Evolutionary conservation across 2,888 invertebrate genomes (phyloP), one percentile per base, ranked within the genome.

Genomic region (Cyclophora punctaria): DNA sequence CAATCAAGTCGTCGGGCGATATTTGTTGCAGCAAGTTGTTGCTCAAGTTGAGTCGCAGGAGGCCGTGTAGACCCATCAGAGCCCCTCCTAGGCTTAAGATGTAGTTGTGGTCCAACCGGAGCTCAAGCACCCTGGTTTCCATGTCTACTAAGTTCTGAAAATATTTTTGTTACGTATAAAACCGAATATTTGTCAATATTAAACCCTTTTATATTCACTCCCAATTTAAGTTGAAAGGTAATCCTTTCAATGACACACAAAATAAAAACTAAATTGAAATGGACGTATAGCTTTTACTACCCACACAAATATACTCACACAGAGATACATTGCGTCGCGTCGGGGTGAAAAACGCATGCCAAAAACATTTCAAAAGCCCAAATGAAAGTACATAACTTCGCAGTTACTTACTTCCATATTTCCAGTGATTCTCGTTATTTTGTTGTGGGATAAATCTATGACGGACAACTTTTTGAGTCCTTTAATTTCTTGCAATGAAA

Each of bases 401-500:
- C 20, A 20, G 20, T 20, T 46, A 75, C 77, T 84, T 82, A 92
- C 92, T 74, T 92, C 91, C 71, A 92, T 91, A 53, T 92, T 90
- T 45, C 93, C 93, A 7, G 89, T 90, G 40, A 95, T 77, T 45
- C 90, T 90, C 47, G 84, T 89, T 50, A 96, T 95, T 72, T 90
- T 91, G 74, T 96, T 96, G 71, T 92, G 90, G 3, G 95, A 95
- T 34, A 96, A 83, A 79, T 95, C 95, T 50, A 96, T 90, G 7
- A 92, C 89, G 46, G 91, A 91, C n/a, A 96, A 80, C 57, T 90
- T 90, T 58, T 91, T 91, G 52, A 96, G 78, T 0, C 95, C 95
- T 51, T 92, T 92, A 45, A 96, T 91, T 75, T 96, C 94, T 73
- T 93, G 92, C 67, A 96, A 90, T 0, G 95, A 95, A 80, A 96